Percentiles rank a stretch among this genome's conserved stretches.
Conservation (phyloP, 2,113 vertebrate genomes). For the Poicephalus gulielmi region DNA sequence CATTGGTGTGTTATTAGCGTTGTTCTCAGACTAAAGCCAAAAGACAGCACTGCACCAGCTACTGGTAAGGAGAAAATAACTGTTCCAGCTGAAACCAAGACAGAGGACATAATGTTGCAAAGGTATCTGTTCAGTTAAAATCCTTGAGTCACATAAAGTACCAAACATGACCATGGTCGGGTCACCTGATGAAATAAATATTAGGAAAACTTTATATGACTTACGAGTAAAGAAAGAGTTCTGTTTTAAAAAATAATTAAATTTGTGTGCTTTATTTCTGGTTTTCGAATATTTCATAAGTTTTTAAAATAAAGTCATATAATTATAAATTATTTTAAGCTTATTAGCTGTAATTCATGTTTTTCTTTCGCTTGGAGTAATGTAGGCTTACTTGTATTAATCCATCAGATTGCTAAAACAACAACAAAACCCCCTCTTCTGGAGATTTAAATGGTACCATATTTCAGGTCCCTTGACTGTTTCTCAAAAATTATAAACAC, state of each 20-base stretch:
- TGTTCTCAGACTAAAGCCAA: not conserved
- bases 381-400: not conserved
- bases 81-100: not conserved
- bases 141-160: not conserved
- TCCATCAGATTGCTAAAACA: not conserved
- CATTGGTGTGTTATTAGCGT: rapidly evolving
- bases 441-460: not conserved
- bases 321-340: not conserved
- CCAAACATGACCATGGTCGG: not conserved
- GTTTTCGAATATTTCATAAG: not conserved
- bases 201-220: not conserved
- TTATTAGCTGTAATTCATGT: not conserved
- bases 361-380: not conserved
- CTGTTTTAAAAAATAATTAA: not conserved
- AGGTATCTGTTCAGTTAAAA: not conserved
- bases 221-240: not conserved
- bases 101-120: not conserved
- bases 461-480: not conserved
- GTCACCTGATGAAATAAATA: not conserved
- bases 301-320: not conserved
- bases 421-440: not conserved
- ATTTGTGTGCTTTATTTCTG: not conserved
- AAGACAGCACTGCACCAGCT: not conserved
- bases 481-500: not conserved
- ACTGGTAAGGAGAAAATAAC: not conserved